These are phyloP conservation scores for Hypomecis punctinalis DNA, from an alignment of 2,888 invertebrate species.

Conservation along the genomic window DNA sequence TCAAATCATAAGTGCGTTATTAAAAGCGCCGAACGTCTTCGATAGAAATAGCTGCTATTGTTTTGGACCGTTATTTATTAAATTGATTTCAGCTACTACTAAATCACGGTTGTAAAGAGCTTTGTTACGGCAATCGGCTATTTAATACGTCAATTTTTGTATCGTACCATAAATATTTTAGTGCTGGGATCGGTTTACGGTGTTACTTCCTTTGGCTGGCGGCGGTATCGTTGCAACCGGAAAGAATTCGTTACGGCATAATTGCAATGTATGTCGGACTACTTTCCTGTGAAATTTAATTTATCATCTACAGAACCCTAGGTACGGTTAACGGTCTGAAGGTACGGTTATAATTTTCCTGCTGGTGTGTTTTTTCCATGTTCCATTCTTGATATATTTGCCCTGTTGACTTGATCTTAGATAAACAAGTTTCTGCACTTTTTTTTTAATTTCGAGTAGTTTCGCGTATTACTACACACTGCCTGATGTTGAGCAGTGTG, in stretches of 20 bases:
- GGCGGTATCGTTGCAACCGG: constrained; percentile 59
- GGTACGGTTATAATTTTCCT: neutral
- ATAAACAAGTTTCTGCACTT: no score
- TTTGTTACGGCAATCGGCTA: constrained; percentile 64
- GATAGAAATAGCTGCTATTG: constrained; percentile 41
- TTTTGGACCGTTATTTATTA: constrained; percentile 31
- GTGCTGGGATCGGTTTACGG: constrained; percentile 61
- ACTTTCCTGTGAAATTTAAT: constrained; percentile 31
- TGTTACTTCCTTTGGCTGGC: constrained; percentile 63
- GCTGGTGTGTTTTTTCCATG: neutral
- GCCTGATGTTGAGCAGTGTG: no score
- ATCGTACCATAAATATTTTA: constrained; percentile 68
- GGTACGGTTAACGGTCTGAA: neutral
- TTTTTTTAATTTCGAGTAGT: no score
- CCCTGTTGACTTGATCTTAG: no score
- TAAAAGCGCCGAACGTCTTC: constrained; percentile 29
- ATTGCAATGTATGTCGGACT: constrained; percentile 32
- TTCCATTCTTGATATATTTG: no score
- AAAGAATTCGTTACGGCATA: constrained; percentile 65
- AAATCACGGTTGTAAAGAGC: constrained; percentile 57
- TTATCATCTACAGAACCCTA: constrained; percentile 20
- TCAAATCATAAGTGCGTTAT: constrained; percentile 38
- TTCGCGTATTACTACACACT: no score
- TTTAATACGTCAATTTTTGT: constrained; percentile 59
- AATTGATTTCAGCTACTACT: constrained; percentile 38